These are phyloP conservation scores for Asobara japonica DNA, from an alignment of 1,140 invertebrate genomes.

Conservation along the genomic window DNA sequence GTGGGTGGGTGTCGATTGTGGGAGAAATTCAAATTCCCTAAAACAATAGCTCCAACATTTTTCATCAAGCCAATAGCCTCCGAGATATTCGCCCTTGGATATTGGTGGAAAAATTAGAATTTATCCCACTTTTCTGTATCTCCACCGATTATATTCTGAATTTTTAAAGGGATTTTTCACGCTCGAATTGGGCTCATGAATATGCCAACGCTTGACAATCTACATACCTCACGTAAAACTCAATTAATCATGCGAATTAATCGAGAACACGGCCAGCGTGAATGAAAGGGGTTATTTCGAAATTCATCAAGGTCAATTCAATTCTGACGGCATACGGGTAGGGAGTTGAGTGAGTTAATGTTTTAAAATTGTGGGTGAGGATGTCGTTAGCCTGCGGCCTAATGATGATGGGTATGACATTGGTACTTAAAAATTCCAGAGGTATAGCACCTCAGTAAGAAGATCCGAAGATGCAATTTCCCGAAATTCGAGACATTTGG, in stretches of 20 bases:
- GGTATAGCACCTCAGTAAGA: too few species aligned
- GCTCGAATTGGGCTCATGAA: background rate
- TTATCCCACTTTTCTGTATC: background rate
- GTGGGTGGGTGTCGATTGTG: too few species aligned
- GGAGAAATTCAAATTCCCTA: too few species aligned
- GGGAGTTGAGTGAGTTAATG: background rate
- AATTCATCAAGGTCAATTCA: constrained; percentile 4
- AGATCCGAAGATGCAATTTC: too few species aligned
- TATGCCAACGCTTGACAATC: background rate
- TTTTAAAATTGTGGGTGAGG: background rate
- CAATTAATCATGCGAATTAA: constrained; percentile 11
- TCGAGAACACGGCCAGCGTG: background rate
- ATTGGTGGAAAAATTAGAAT: background rate
- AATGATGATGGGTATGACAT: background rate
- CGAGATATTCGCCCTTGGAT: too few species aligned
- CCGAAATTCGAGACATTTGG: too few species aligned
- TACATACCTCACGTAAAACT: background rate
- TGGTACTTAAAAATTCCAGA: too few species aligned
- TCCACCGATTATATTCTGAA: background rate
- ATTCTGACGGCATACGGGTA: background rate
- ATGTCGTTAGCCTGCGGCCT: background rate
- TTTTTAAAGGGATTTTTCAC: background rate
- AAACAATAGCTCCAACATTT: too few species aligned
- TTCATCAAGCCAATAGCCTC: too few species aligned
- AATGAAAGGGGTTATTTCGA: constrained; percentile 13